A percentile compares a stretch with the other conserved stretches of the same genome.
phyloP scores from a whole-genome alignment of 2,888 invertebrate genomes.

The Diplolepis rosae region DNA sequence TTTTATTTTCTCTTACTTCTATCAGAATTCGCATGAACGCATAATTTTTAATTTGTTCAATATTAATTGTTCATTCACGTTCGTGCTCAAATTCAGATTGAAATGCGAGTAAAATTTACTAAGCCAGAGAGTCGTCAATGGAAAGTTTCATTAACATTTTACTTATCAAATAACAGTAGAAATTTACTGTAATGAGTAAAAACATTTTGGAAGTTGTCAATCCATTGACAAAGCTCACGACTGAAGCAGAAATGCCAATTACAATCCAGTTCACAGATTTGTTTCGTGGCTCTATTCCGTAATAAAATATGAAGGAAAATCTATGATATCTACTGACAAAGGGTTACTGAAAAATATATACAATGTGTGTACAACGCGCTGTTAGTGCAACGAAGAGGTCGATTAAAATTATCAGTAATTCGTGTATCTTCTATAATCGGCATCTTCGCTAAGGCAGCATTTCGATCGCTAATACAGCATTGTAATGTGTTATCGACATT shows the following conservation, averaged over 20 bases:
- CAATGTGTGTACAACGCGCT: constrained; percentile 2
- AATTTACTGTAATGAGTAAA: not conserved
- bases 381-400: constrained; percentile 1
- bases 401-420: constrained; percentile 2
- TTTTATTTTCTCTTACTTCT: constrained; percentile 8
- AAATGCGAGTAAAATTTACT: not conserved
- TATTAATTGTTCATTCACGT: not conserved
- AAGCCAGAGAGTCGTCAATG: not conserved
- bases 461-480: constrained; percentile 16
- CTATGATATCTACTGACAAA: constrained; percentile 9
- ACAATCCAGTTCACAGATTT: not conserved
- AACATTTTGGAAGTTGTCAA: not conserved
- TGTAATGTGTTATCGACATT: constrained; percentile 14
- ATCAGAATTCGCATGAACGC: constrained; percentile 17
- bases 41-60: not conserved
- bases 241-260: constrained; percentile 1
- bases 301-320: constrained; percentile 11
- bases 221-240: not conserved
- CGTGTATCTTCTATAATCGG: constrained; percentile 3
- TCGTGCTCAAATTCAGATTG: not conserved
- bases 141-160: not conserved
- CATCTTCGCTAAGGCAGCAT: constrained; percentile 23
- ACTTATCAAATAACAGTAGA: not conserved
- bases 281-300: not conserved
- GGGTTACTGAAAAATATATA: constrained; percentile 14